Base-by-base conservation (phyloP, 2,113 vertebrate species). In the Chaetorhynchus papuensis region DNA sequence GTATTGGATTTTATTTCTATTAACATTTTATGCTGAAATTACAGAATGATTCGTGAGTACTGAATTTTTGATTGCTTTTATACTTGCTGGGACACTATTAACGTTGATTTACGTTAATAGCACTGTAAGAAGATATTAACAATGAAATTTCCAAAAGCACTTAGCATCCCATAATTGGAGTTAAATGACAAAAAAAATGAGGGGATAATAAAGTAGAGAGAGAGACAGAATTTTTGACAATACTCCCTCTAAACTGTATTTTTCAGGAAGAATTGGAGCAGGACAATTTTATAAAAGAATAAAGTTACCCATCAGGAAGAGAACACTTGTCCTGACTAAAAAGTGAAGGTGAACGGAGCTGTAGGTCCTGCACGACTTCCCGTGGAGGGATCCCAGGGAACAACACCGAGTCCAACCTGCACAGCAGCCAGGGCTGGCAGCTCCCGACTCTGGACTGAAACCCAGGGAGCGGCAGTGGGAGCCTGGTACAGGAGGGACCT, bases 1-100 rank as follows among this genome's bases (percentile, higher is more conserved):
- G 98, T 98, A 98, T 98, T 98, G 96, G 97, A 98, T 98, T 98
- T 98, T 98, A 98, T 98, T 98, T 98, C 98, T 98, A 98, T 98
- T 98, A 98, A 98, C 98, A 98, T 98, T 98, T 98, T 98, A 98
- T 98, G 98, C 98, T 98, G 98, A 98, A 98, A 98, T 98, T 98
- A 98, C 97, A 98, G 98, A 98, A 98, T 98, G 98, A 98, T 98
- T 98, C 98, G 98, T 98, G 98, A 98, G 98, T 98, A 98, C 98
- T 98, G 98, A 98, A 98, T 98, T 98, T 98, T 98, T 98, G 98
- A 98, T 98, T 98, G 98, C 98, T 98, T 98, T 98, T 98, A 98
- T 98, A 98, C 98, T 98, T 98, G 97, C 98, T 97, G 97, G 98
- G 98, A 98, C 98, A 98, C 98, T 98, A 98, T 98, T 98, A 98